A percentile compares a stretch with the other conserved stretches of the same genome.
Evolutionary conservation across 2,113 vertebrate species (phyloP).

Genomic region (Pituophis catenifer): DNA sequence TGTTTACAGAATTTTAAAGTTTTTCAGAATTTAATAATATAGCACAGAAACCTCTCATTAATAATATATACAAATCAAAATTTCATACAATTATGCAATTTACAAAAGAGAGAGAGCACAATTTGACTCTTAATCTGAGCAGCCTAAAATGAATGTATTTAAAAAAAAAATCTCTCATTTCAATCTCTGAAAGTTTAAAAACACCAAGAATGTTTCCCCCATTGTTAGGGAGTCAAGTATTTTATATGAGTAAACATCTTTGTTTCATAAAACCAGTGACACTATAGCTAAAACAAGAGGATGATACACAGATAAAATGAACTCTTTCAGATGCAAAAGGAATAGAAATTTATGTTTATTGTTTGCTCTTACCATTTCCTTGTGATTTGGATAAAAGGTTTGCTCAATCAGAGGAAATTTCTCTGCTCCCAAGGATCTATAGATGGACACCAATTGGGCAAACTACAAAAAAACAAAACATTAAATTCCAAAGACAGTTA

Average conservation of each 20-base stretch:
- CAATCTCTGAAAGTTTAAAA: background rate
- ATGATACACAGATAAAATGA: background rate
- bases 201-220: background rate
- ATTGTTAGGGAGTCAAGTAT: background rate
- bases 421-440: constrained; percentile 86
- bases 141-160: background rate
- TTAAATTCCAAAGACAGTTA: constrained; percentile 14
- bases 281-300: background rate
- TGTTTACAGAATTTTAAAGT: background rate
- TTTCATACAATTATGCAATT: background rate
- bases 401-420: constrained; percentile 97
- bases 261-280: background rate
- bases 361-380: constrained; percentile 88
- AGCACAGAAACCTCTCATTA: background rate
- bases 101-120: background rate
- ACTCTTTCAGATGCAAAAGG: background rate
- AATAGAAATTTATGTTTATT: background rate
- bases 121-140: background rate
- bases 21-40: background rate
- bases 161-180: background rate
- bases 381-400: constrained; percentile 96
- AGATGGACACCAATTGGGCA: constrained; percentile 89
- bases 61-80: background rate
- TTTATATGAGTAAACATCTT: background rate
- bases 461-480: constrained; percentile 79